Base-by-base conservation (phyloP, 2,797 vertebrate species). In the Chrysocyon brachyurus region DNA sequence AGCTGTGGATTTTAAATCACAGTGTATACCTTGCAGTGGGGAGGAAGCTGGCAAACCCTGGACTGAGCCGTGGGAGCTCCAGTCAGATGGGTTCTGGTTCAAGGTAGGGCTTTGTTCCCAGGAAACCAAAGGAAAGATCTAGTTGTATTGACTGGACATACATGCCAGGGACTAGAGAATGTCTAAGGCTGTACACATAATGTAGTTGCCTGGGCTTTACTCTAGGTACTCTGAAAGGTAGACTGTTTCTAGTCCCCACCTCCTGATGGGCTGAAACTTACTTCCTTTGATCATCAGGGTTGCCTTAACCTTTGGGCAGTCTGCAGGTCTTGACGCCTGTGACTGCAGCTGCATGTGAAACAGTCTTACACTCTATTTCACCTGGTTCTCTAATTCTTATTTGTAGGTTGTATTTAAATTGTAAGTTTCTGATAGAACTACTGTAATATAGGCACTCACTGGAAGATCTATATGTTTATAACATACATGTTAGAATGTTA, bases 41-140 rank as follows among this genome's bases (percentile, higher is more conserved):
- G 70, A 94, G n/a, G 59, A 26, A 77, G 79, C 33, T 77, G 68
- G 70, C 46, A 82, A 78, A 90, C 68, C 79, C 59, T 64, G n/a
- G 64, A 33, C 57, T 31, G 40, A 70, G 15, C 49, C 31, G 52
- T 90, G 46, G 57, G 33, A 92, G 59, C 52, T 14, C 40, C 12
- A 54, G 61, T 84, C 73, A 59, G 0, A 49, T 56, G 54, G 73
- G 49, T 11, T 33, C 3, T 78, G 12, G 12, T 87, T 96, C 72
- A 90, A 4, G 63, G 21, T n/a, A 79, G 12, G 54, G 85, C 70
- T 95, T 95, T 85, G 36, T 49, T 87, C 54, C 36, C 28, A 88
- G 36, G 52, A 94, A 87, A 56, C 33, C 46, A 75, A 83, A 92
- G 46, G 26, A 87, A 56, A 93, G 90, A 46, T 87, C 46, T 63